Conservation (phyloP, 1,140 invertebrate genomes). For the Drosophila lacteicornis region DNA sequence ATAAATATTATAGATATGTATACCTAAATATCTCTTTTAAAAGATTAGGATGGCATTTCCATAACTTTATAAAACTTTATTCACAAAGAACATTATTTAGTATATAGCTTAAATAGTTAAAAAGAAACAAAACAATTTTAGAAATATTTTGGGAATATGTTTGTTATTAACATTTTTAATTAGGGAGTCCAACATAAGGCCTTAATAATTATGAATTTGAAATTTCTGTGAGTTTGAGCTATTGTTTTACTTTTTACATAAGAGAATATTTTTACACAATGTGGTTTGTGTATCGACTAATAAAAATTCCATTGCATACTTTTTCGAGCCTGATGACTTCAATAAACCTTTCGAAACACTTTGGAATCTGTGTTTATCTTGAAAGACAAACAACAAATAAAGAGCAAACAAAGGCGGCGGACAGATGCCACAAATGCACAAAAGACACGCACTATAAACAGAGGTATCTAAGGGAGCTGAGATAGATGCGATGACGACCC, state of each 20-base stretch:
- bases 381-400: slow-evolving; percentile 26
- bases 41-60: no score
- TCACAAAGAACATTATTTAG: no score
- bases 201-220: no score
- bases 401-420: slow-evolving; percentile 22
- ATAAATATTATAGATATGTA: no score
- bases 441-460: slow-evolving; percentile 34
- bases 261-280: neutral
- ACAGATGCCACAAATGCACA: slow-evolving; percentile 26
- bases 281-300: neutral
- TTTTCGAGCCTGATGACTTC: slow-evolving; percentile 2
- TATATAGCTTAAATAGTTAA: no score
- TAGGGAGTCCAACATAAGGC: no score
- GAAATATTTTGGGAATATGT: no score
- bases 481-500: slow-evolving; percentile 11
- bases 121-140: no score
- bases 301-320: slow-evolving; percentile 5
- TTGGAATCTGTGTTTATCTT: slow-evolving; percentile 36
- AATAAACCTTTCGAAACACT: slow-evolving; percentile 15
- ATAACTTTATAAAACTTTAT: no score
- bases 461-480: slow-evolving; percentile 15
- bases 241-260: neutral
- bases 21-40: no score
- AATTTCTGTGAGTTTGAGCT: no score
- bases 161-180: no score